phyloP scores from a whole-genome alignment of 1,140 invertebrate species.

The Papilio polytes region DNA sequence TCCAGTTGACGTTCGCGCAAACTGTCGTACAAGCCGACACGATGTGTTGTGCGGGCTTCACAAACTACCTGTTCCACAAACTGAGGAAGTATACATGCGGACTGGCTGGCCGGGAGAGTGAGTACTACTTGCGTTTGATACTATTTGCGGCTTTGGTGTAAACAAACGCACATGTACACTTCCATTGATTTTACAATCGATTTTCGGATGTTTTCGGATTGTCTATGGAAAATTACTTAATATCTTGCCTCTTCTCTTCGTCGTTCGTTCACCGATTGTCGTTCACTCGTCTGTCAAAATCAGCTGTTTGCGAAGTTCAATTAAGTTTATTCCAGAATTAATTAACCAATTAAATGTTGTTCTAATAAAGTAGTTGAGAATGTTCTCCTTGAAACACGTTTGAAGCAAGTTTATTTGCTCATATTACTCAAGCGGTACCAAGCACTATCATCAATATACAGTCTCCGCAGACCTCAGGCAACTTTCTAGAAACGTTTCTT shows the following conservation, averaged over 20 bases:
- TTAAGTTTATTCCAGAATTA: neutral
- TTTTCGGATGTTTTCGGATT: neutral
- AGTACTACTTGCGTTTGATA: constrained; percentile 52
- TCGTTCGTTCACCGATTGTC: neutral
- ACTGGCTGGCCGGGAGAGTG: constrained; percentile 75
- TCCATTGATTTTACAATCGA: constrained; percentile 17
- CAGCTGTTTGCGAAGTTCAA: constrained; percentile 24
- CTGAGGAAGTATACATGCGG: constrained; percentile 80
- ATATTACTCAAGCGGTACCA: constrained; percentile 21
- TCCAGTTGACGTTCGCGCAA: constrained; percentile 57
- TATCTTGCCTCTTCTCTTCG: no score
- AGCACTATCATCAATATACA: constrained; percentile 33
- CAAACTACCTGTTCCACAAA: constrained; percentile 75
- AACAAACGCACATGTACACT: constrained; percentile 36
- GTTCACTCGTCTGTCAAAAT: constrained; percentile 24
- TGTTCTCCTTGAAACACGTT: constrained; percentile 22
- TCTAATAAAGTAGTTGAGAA: constrained; percentile 4
- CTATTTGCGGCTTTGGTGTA: constrained; percentile 40
- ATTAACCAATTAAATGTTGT: neutral
- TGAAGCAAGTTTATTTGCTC: constrained; percentile 31
- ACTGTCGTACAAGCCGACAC: constrained; percentile 56
- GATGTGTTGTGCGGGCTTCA: constrained; percentile 77
- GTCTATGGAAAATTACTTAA: constrained; percentile 18
- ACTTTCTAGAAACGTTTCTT: constrained; percentile 45
- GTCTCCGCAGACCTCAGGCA: constrained; percentile 31